Base-by-base conservation (phyloP, 2,888 invertebrate species). In the Lysandra coridon region DNA sequence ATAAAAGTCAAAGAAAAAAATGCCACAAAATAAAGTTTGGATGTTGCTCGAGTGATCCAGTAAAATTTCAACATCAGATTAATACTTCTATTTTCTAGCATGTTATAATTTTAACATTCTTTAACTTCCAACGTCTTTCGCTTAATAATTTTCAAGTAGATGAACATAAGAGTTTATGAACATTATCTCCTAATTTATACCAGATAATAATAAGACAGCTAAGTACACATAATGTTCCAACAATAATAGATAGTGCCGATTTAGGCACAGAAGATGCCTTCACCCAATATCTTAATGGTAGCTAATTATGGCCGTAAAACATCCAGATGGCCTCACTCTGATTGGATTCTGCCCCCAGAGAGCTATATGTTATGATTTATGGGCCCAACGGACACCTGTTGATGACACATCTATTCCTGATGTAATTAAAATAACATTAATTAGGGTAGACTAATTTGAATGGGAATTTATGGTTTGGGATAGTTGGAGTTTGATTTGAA, bases 341-440 rank as follows among this genome's bases (percentile, higher is more conserved):
- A 64, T 64, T 69, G 69, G 69, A 64, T 64, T 64, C 69, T 69
- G 69, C 33, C 33, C 33, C 33, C 33, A 14, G 69, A 12, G 64
- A 23, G 30, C 64, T 33, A 33, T 69, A 69, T 37, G 69, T 37
- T 69, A 69, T 69, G 69, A 69, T 69, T 33, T 69, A 69, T 69
- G 17, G 69, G 12, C 69, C 14, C 69, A 5, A 4, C 1, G 33
- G 69, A 69, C 69, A 69, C 69, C 69, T 69, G 64, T 64, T 64
- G 64, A 30, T 64, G 69, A 69, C 69, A 69, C 2, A 69, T 69
- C 33, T 64, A 64, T 64, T 30, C 33, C 33, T 17, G 33, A 37
- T 69, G 69, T 69, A 69, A 69, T 69, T 69, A 69, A 69, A 69
- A 69, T 37, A 69, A 69, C 33, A 69, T 69, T 69, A 69, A 69